Evolutionary conservation across 2,888 invertebrate genomes (phyloP).

Genomic region (Notodonta ziczac): DNA sequence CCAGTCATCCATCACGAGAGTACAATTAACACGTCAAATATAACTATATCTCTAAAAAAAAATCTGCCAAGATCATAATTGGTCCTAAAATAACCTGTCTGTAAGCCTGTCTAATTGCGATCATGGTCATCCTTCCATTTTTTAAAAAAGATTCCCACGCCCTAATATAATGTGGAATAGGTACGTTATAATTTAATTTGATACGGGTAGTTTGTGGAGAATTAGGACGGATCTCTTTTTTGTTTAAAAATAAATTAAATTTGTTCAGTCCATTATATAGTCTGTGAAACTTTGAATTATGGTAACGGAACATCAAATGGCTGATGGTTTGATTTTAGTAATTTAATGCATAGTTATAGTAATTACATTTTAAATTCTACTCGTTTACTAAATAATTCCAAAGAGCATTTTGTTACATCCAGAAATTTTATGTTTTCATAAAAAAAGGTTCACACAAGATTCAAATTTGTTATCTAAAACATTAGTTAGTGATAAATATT

Average conservation of each 20-base stretch:
- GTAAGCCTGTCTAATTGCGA: conserved; percentile 42
- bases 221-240: conserved; percentile 53
- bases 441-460: not conserved
- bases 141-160: conserved; percentile 65
- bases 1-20: not conserved
- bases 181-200: conserved; percentile 69
- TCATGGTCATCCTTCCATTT: conserved; percentile 46
- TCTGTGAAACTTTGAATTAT: not conserved
- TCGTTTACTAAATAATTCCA: too few species aligned
- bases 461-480: not conserved
- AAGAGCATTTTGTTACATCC: too few species aligned
- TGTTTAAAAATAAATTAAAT: conserved; percentile 27
- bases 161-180: conserved; percentile 60
- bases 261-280: not conserved
- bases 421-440: too few species aligned
- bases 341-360: not conserved
- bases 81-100: not conserved
- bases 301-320: not conserved
- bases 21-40: not conserved
- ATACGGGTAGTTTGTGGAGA: conserved; percentile 58
- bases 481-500: not conserved
- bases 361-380: not conserved
- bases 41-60: not conserved
- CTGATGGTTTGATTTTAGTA: not conserved
- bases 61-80: conserved; percentile 1